Conservation (phyloP, 2,113 vertebrate genomes). For the Micronisus gabar region DNA sequence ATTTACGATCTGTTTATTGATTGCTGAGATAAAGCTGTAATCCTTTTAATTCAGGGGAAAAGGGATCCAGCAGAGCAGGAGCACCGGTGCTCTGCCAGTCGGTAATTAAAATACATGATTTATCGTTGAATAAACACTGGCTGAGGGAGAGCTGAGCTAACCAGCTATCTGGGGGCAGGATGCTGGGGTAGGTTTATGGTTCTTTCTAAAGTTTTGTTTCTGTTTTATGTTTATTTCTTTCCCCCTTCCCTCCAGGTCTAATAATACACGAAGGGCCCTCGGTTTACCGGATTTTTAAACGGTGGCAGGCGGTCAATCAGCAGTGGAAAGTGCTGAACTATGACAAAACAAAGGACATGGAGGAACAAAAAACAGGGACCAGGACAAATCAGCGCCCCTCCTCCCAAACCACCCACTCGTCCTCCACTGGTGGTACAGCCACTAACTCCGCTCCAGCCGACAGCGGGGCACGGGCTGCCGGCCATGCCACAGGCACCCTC, state of each 20-base stretch:
- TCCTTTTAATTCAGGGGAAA: not conserved
- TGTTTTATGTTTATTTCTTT: slow-evolving; percentile 49
- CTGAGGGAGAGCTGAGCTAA: not conserved
- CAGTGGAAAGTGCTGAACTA: slow-evolving; percentile 99
- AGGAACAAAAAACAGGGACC: slow-evolving; percentile 84
- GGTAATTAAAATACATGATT: slow-evolving; percentile 6
- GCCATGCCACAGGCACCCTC: slow-evolving; percentile 74
- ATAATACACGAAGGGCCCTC: slow-evolving; percentile 98
- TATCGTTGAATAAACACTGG: not conserved
- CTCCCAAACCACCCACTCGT: slow-evolving; percentile 75
- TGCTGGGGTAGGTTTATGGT: not conserved
- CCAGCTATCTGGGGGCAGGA: not conserved
- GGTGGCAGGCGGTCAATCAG: slow-evolving; percentile 99
- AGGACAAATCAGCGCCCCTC: slow-evolving; percentile 85
- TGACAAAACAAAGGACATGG: slow-evolving; percentile 91
- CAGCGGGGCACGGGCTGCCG: slow-evolving; percentile 68
- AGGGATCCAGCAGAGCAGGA: not conserved
- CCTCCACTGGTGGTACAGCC: slow-evolving; percentile 81
- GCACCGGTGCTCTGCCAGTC: not conserved
- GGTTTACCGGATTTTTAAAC: slow-evolving; percentile 97
- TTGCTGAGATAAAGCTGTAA: slow-evolving; percentile 22
- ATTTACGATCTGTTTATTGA: not conserved
- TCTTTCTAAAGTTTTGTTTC: slow-evolving; percentile 25
- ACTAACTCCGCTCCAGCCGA: slow-evolving; percentile 76
- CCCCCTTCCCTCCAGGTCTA: slow-evolving; percentile 79